Evolutionary conservation across 2,113 vertebrate genomes (phyloP).

Genomic region (Pedionomus torquatus): DNA sequence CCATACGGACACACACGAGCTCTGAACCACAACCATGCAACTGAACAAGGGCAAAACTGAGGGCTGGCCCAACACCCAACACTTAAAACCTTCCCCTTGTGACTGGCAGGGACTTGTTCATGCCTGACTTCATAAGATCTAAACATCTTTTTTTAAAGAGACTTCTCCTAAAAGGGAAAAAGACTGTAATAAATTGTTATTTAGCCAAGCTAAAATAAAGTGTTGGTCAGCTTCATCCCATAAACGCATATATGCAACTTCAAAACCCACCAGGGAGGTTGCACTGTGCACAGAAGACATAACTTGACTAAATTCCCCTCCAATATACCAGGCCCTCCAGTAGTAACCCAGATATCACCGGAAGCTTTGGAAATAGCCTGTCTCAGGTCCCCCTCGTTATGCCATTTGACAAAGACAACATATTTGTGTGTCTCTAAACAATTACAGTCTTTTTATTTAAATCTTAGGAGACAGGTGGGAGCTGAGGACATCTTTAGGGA

Average conservation of each 20-base stretch:
- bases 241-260: background rate
- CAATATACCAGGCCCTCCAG: background rate
- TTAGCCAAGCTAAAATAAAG: background rate
- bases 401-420: background rate
- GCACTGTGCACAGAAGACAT: background rate
- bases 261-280: accelerated
- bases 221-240: background rate
- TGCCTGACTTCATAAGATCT: background rate
- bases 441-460: background rate
- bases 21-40: background rate
- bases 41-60: background rate
- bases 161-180: background rate
- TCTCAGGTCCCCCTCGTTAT: background rate
- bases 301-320: background rate
- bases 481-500: background rate
- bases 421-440: background rate
- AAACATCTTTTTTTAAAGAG: background rate
- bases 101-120: background rate
- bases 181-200: background rate
- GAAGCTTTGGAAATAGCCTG: background rate
- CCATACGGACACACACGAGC: accelerated
- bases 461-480: background rate
- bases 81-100: background rate
- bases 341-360: background rate
- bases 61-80: background rate